Evolutionary conservation across 2,113 vertebrate species (phyloP).

Genomic region (Aphyosemion australe): DNA sequence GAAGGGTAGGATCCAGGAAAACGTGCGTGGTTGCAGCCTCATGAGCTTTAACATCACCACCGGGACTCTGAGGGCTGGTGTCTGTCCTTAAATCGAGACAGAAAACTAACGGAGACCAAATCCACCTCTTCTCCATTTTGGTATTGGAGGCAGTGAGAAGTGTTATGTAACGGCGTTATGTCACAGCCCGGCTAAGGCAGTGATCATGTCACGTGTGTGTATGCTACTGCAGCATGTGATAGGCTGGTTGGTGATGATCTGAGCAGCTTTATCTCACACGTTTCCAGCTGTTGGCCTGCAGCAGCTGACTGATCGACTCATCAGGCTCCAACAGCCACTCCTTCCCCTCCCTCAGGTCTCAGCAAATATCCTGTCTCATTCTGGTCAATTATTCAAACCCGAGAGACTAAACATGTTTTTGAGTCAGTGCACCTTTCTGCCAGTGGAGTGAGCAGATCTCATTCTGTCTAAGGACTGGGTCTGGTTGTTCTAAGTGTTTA

Average conservation of each 20-base stretch:
- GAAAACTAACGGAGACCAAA: background rate
- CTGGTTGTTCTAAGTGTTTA: too few relatives aligned
- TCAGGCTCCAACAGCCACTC: background rate
- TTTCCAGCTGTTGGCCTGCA: background rate
- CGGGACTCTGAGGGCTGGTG: too few relatives aligned
- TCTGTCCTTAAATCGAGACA: too few relatives aligned
- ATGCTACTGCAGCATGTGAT: background rate
- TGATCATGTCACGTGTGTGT: background rate
- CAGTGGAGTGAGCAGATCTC: too few relatives aligned
- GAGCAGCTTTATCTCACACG: conserved; percentile 1
- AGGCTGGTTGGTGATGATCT: background rate
- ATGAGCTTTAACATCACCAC: too few relatives aligned
- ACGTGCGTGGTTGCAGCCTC: too few relatives aligned
- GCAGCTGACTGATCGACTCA: background rate
- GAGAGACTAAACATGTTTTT: too few relatives aligned
- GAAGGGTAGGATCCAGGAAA: too few relatives aligned
- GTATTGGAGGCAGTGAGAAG: background rate
- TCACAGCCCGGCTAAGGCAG: background rate
- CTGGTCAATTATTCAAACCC: too few relatives aligned
- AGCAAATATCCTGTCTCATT: background rate
- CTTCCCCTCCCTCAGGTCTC: background rate
- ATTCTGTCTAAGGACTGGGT: too few relatives aligned
- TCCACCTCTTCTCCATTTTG: background rate
- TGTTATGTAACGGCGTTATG: conserved; percentile 11
- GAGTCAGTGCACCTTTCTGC: too few relatives aligned